Evolutionary conservation across 1,140 invertebrate genomes (phyloP).

Genomic region (Procambarus clarkii): DNA sequence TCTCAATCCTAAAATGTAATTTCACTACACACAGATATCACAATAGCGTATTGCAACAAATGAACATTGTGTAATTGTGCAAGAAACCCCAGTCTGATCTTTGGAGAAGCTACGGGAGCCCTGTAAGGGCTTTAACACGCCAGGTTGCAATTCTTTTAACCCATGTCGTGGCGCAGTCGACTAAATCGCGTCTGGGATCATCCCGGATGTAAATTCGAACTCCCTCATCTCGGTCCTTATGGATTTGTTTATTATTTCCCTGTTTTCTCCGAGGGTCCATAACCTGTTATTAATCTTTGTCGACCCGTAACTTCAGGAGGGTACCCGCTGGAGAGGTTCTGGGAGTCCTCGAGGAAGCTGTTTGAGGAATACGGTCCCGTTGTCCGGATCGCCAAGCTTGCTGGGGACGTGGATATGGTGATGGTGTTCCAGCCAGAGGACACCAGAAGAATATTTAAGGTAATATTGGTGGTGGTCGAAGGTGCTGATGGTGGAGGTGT

Average conservation of each 20-base stretch:
- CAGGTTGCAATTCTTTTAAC: too few species aligned
- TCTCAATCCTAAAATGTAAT: too few species aligned
- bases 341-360: constrained; percentile 18
- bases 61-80: too few species aligned
- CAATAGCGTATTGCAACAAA: too few species aligned
- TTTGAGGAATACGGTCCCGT: constrained; percentile 31
- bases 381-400: constrained; percentile 5
- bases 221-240: too few species aligned
- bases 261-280: not conserved
- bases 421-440: constrained; percentile 42
- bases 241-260: too few species aligned
- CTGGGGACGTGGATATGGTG: constrained; percentile 31
- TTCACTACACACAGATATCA: too few species aligned
- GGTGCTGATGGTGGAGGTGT: too few species aligned
- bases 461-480: not conserved
- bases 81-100: not conserved
- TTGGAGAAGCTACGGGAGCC: not conserved
- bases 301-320: not conserved
- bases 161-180: too few species aligned
- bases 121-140: not conserved
- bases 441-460: constrained; percentile 44
- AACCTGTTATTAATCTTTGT: not conserved
- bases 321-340: constrained; percentile 40
- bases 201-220: too few species aligned
- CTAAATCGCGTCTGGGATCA: too few species aligned